These are phyloP conservation scores for Drosophila sproati DNA, from an alignment of 1,140 invertebrate species.

Conservation along the genomic window DNA sequence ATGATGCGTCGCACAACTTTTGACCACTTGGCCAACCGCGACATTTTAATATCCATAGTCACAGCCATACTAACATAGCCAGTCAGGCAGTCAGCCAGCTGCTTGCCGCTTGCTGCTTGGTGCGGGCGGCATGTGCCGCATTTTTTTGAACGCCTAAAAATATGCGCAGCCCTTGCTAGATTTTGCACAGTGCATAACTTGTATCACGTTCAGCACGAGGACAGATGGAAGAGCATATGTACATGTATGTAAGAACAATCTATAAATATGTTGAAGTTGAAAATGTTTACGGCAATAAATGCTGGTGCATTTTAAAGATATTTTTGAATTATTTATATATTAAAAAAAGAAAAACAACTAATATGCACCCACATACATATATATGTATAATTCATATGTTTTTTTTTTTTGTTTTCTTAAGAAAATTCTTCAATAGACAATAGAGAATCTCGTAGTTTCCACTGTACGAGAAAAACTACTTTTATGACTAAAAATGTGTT, in stretches of 20 bases:
- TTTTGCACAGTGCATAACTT: slow-evolving; percentile 27
- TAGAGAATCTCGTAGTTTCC: no score
- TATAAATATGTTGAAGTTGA: not conserved
- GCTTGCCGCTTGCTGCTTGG: not conserved
- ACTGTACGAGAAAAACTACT: no score
- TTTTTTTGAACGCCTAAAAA: slow-evolving; percentile 35
- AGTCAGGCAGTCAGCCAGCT: not conserved
- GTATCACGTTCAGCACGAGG: not conserved
- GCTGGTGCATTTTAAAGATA: no score
- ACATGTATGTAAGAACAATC: no score
- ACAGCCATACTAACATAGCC: not conserved
- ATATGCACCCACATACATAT: no score
- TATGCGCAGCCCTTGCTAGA: slow-evolving; percentile 15
- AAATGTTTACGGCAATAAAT: not conserved
- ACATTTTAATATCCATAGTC: slow-evolving; percentile 74
- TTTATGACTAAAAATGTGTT: no score
- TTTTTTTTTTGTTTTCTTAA: no score
- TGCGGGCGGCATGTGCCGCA: slow-evolving; percentile 21
- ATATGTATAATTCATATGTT: no score
- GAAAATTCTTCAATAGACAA: no score
- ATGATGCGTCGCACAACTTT: slow-evolving; percentile 75
- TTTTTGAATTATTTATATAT: no score
- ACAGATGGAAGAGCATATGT: not conserved
- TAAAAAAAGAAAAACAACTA: no score
- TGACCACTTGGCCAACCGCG: slow-evolving; percentile 77